Evolutionary conservation across 1,140 invertebrate species (phyloP).

Genomic region (Schlechtendalia chinensis): DNA sequence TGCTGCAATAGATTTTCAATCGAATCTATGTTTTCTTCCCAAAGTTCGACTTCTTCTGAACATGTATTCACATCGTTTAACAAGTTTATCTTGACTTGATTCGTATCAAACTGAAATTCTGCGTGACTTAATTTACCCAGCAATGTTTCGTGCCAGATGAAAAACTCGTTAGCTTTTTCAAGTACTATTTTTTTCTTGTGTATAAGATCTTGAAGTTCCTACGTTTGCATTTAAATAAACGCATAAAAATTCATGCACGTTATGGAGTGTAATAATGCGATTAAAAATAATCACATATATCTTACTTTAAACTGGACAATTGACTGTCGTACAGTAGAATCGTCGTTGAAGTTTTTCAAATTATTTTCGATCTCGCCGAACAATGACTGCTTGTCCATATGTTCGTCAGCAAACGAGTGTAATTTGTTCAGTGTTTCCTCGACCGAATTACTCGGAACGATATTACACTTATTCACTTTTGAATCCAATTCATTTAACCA

Average conservation of each 20-base stretch:
- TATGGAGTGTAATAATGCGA: background rate
- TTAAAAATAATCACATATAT: background rate
- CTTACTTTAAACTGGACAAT: constrained; percentile 8
- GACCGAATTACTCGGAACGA: constrained; percentile 57
- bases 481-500: constrained; percentile 77
- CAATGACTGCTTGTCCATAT: constrained; percentile 72
- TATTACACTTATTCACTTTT: constrained; percentile 73
- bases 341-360: constrained; percentile 70
- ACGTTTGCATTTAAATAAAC: background rate
- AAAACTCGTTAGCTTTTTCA: constrained; percentile 79
- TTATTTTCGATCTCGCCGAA: constrained; percentile 77
- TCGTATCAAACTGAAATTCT: constrained; percentile 74
- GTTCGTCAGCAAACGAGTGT: constrained; percentile 75
- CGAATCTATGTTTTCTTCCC: constrained; percentile 67
- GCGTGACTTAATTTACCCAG: constrained; percentile 75
- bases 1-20: constrained; percentile 68
- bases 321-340: constrained; percentile 56
- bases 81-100: constrained; percentile 67
- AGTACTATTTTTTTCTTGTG: constrained; percentile 71
- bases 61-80: constrained; percentile 61
- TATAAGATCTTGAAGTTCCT: constrained; percentile 71
- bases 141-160: constrained; percentile 79
- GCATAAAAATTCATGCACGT: constrained; percentile 42
- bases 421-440: constrained; percentile 75
- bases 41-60: constrained; percentile 61